Base-by-base conservation (phyloP, 2,797 vertebrate genomes). In the Oryzias dopingdopingensis region DNA sequence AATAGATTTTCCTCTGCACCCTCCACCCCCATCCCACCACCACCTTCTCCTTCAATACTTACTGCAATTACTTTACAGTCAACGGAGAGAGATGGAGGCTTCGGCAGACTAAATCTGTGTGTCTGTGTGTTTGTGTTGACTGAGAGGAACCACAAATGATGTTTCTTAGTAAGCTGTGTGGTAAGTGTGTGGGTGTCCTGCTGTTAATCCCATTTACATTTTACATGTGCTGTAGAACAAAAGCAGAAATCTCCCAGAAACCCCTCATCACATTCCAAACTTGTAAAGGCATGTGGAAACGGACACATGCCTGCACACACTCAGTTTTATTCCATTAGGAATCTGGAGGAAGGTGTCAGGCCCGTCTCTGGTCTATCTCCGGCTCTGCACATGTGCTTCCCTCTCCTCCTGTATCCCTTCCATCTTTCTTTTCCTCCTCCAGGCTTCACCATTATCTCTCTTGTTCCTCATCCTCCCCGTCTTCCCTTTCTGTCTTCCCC, bases 1-100 rank as follows among this genome's bases (percentile, higher is more conserved):
- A 94, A 95, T 96, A 87, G 94, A 96, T 95, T 95, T 95, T 86
- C 68, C 75, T 80, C 74, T 61, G 76, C 41, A 13, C 49, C 15
- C 51, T 29, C 56, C 40, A 42, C 37, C 22, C 2, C 8, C 54
- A 37, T 10, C 23, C 85, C 91, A 88, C 91, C 86, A 89, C 62
- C 68, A 76, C 77, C 77, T 79, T 86, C 76, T 79, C 63, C 54
- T 79, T 86, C 86, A 83, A 82, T 88, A 81, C 80, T 80, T 70
- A 56, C 75, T 63, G 72, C 84, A 85, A 85, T 86, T 85, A 87
- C 84, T 84, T 87, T 68, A 74, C 91, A 84, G 80, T 82, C 86
- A 83, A 77, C 76, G 40, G 65, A 79, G 75, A 78, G 58, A 74
- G 80, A 80, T 78, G 69, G 79, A 77, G 79, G 76, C 68, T 78